Evolutionary conservation across 1,140 invertebrate genomes (phyloP).

Genomic region (Pinna nobilis): DNA sequence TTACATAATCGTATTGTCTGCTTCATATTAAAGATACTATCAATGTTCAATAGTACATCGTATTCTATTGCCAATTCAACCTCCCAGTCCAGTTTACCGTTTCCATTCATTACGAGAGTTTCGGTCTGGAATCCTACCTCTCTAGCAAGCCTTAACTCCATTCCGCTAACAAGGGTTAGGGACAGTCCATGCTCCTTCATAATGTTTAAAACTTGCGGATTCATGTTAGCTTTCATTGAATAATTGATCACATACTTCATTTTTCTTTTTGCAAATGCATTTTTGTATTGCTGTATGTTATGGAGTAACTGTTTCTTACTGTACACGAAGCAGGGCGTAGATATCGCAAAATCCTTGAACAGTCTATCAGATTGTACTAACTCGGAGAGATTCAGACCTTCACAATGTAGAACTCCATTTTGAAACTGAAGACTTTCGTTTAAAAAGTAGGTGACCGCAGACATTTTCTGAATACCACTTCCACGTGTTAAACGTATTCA

Average conservation of each 20-base stretch:
- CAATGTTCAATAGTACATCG: constrained; percentile 72
- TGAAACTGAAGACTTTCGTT: not conserved
- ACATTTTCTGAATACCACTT: too few relatives aligned
- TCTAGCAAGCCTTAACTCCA: constrained; percentile 70
- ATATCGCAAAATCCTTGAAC: constrained; percentile 1
- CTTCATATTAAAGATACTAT: constrained; percentile 72
- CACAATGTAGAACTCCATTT: constrained; percentile 51
- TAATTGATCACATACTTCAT: constrained; percentile 69
- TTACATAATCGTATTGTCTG: constrained; percentile 60
- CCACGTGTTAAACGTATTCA: too few relatives aligned
- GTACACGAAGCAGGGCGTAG: constrained; percentile 67
- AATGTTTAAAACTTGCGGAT: constrained; percentile 63
- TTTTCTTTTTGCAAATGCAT: constrained; percentile 52
- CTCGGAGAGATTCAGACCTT: constrained; percentile 46
- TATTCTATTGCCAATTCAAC: constrained; percentile 69
- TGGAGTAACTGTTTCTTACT: constrained; percentile 59
- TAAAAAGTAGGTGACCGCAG: not conserved
- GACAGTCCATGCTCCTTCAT: constrained; percentile 62
- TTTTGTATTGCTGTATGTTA: constrained; percentile 64
- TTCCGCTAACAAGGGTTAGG: constrained; percentile 71
- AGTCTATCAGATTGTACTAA: constrained; percentile 39
- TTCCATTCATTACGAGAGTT: constrained; percentile 73
- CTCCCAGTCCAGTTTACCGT: constrained; percentile 74
- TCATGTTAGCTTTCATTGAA: constrained; percentile 72
- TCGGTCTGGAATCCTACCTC: constrained; percentile 64